phyloP scores from a whole-genome alignment of 1,140 invertebrate genomes.

The Linepithema humile region DNA sequence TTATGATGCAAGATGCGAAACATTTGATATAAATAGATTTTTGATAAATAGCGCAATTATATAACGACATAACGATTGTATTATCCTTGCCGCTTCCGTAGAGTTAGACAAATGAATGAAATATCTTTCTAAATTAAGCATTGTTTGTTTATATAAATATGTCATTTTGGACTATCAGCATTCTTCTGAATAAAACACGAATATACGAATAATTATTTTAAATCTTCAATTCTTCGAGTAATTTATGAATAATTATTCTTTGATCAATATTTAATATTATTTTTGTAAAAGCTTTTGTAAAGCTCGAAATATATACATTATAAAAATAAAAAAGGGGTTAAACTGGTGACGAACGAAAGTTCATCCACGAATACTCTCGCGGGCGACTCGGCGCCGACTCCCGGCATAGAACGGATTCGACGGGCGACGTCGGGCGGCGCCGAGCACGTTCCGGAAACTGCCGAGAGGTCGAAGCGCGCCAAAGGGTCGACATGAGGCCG shows the following conservation, averaged over 20 bases:
- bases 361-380: conserved; percentile 5
- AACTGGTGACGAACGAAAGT: background rate
- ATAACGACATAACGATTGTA: background rate
- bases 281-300: too few relatives aligned
- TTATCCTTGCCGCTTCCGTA: background rate
- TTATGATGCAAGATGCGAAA: background rate
- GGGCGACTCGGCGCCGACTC: conserved; percentile 25
- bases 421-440: conserved; percentile 7
- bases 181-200: background rate
- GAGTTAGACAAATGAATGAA: background rate
- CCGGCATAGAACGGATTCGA: background rate
- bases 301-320: background rate
- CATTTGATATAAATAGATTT: background rate
- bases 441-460: conserved; percentile 48
- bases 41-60: background rate
- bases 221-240: background rate
- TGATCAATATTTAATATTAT: background rate
- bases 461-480: conserved; percentile 62
- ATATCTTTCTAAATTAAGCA: background rate
- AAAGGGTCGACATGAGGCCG: conserved; percentile 61
- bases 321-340: background rate
- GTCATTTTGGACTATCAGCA: background rate
- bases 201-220: background rate
- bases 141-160: background rate
- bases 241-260: background rate